phyloP scores from a whole-genome alignment of 2,113 vertebrate genomes.

The Heterotis niloticus region DNA sequence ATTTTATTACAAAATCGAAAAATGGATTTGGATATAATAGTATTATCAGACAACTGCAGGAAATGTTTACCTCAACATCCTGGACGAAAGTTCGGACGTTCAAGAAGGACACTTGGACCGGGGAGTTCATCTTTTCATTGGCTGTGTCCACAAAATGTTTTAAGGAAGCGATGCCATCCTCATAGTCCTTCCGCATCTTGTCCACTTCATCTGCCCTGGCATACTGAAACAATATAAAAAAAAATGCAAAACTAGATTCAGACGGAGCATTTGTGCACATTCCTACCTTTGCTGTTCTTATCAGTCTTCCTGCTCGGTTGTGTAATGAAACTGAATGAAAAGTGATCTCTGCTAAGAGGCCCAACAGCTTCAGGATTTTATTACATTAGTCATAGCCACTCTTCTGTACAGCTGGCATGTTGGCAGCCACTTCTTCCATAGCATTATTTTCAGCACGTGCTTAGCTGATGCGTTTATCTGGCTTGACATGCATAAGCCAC shows the following conservation, averaged over 20 bases:
- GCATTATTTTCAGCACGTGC: background rate
- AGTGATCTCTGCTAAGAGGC: background rate
- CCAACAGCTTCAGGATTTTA: background rate
- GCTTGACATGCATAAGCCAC: background rate
- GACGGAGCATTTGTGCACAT: background rate
- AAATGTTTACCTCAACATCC: slow-evolving; percentile 77
- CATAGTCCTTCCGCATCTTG: slow-evolving; percentile 82
- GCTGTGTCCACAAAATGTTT: slow-evolving; percentile 80
- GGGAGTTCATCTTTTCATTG: slow-evolving; percentile 72
- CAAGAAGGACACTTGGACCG: slow-evolving; percentile 81
- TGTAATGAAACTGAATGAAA: background rate
- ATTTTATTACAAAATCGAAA: too few species aligned
- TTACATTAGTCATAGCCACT: background rate
- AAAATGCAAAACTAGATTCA: slow-evolving; percentile 7
- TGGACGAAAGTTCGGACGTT: slow-evolving; percentile 83
- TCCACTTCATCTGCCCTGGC: slow-evolving; percentile 88
- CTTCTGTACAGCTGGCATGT: background rate
- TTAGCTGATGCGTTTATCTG: slow-evolving; percentile 9
- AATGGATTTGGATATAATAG: too few species aligned
- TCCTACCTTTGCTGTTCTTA: background rate
- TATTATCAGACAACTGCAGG: too few species aligned
- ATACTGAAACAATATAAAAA: slow-evolving; percentile 65
- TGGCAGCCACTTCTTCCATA: background rate
- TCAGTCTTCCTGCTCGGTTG: too few species aligned
- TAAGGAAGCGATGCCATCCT: slow-evolving; percentile 72